Evolutionary conservation across 2,113 vertebrate genomes (phyloP).

Genomic region (Formicarius rufipectus): DNA sequence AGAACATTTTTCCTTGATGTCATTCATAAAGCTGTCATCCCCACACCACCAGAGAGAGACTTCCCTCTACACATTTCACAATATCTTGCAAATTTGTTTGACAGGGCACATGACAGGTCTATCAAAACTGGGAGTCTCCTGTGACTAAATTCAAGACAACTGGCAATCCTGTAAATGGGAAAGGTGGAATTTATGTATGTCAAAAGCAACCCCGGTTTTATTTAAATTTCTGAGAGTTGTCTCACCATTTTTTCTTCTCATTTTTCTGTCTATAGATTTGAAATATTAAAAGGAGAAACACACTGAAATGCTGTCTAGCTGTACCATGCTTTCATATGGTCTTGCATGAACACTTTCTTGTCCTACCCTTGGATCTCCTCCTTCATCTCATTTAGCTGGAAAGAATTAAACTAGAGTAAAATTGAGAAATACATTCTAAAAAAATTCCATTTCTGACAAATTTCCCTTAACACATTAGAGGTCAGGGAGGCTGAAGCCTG

Average conservation of each 20-base stretch:
- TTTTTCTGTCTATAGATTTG: not conserved
- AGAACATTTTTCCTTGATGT: not conserved
- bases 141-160: slow-evolving; percentile 34
- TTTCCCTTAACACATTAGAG: not conserved
- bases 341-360: not conserved
- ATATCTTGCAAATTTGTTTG: slow-evolving; percentile 34
- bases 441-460: not conserved
- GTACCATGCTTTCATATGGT: not conserved
- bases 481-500: not conserved
- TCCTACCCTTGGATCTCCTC: not conserved
- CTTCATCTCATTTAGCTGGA: not conserved
- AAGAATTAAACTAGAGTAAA: not conserved
- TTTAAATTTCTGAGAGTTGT: not conserved
- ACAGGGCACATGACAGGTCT: slow-evolving; percentile 43
- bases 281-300: not conserved
- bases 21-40: slow-evolving; percentile 3
- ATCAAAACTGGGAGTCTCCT: slow-evolving; percentile 52
- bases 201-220: not conserved
- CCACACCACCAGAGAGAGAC: not conserved
- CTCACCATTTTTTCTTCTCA: not conserved
- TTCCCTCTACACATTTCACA: not conserved
- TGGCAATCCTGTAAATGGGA: not conserved
- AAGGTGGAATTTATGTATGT: not conserved
- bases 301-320: not conserved
- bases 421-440: not conserved